These are phyloP conservation scores for Phaethon lepturus DNA, from an alignment of 2,113 vertebrate genomes.

Conservation along the genomic window DNA sequence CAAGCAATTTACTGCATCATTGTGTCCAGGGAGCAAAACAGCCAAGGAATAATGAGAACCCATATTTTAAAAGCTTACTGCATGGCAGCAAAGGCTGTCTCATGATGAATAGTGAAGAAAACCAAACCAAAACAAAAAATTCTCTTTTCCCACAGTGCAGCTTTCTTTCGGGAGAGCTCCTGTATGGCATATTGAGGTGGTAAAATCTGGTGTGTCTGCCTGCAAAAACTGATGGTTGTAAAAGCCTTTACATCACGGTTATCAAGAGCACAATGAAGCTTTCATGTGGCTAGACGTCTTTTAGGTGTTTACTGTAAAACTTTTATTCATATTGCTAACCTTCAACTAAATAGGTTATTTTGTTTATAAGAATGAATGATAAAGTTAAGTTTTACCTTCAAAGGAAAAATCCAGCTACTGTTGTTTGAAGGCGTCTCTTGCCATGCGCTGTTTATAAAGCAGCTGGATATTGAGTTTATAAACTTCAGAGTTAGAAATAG, in stretches of 20 bases:
- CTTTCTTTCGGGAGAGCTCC: background rate
- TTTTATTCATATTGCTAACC: background rate
- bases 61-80: background rate
- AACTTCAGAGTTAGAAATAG: background rate
- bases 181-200: background rate
- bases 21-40: background rate
- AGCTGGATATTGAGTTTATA: background rate
- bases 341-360: background rate
- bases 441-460: background rate
- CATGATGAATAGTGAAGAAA: background rate
- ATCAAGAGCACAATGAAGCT: background rate
- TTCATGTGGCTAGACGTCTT: background rate
- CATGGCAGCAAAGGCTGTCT: background rate
- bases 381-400: background rate
- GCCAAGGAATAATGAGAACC: background rate
- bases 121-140: background rate
- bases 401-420: background rate
- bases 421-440: background rate
- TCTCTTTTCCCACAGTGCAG: rapidly evolving
- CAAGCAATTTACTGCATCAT: rapidly evolving
- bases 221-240: background rate
- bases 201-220: background rate
- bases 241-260: background rate
- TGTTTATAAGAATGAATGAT: background rate
- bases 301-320: background rate